Base-by-base conservation (phyloP, 1,140 invertebrate species). In the Aricia agestis region DNA sequence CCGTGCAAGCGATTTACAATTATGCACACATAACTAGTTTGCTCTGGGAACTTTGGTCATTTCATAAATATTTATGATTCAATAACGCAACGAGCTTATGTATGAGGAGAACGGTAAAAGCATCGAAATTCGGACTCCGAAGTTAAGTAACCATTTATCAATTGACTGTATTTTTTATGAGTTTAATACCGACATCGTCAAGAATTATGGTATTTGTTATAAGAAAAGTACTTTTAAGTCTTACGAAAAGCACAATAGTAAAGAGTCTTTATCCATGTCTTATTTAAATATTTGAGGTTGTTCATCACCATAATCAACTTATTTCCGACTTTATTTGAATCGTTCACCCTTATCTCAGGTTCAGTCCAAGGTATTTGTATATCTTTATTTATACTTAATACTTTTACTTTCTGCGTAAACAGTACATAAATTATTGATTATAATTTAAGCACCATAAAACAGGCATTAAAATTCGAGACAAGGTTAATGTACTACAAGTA, bases 11-110 rank as follows among this genome's bases (percentile, higher is more conserved):
- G 18, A 63, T 63, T 63, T 63, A 63, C 17, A 19, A 63, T 63
- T 63, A 63, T 63, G 59, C 59, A 63, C 59, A 59, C 58, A 63
- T 25, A 19, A 63, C 59, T 63, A 63, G 59, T 63, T 63, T 63
- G 9, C 59, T 63, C 59, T 63, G 59, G 59, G 59, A 63, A 63
- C 18, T 63, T 63, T 19, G 59, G 59, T 63, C 59, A 63, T 63
- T 63, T 63, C 19, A 19, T 63, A 63, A 63, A 63, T 63, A 63
- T 63, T 63, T 63, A 63, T 19, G 59, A 63, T 11, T 11, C 59
- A 19, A 19, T 63, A 18, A 25, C 17, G 18, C 59, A 63, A 63
- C 59, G 19, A 63, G 45, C 36, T 36, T 36, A 52, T 11, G 11
- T 52, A 15, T 15, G 13, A 11, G 45, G 45, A 52, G 45, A 52